These are phyloP conservation scores for Vombatus ursinus DNA, from an alignment of 2,113 vertebrate genomes.

Conservation along the genomic window DNA sequence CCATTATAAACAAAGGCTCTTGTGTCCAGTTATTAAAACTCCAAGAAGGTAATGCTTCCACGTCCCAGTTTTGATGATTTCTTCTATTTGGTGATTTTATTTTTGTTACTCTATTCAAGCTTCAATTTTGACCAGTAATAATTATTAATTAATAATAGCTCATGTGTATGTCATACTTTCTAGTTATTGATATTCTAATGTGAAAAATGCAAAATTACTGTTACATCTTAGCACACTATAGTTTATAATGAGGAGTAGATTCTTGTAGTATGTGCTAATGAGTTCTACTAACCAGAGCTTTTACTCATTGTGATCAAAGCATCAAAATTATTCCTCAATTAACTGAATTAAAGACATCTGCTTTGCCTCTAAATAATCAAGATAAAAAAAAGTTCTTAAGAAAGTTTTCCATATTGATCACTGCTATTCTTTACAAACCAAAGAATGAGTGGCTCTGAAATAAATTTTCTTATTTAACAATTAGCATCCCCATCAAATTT, in stretches of 20 bases:
- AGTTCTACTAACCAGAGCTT: not conserved
- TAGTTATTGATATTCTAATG: not conserved
- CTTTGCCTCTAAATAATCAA: not conserved
- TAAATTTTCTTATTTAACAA: constrained; percentile 31
- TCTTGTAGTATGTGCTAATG: not conserved
- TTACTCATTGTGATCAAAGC: not conserved
- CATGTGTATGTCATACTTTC: not conserved
- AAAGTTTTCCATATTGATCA: not conserved
- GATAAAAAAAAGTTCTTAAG: not conserved
- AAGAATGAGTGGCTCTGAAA: not conserved
- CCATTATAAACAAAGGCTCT: not conserved
- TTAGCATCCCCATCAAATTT: not conserved
- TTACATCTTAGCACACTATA: not conserved
- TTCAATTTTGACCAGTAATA: not conserved
- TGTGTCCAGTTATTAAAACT: not conserved
- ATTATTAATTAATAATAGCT: not conserved
- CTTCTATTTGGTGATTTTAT: not conserved
- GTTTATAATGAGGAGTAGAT: not conserved
- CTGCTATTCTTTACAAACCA: not conserved
- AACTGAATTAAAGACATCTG: not conserved
- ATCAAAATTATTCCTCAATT: not conserved
- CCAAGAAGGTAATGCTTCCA: not conserved
- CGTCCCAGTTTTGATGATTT: not conserved
- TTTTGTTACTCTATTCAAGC: not conserved
- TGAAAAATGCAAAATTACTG: not conserved